Conservation (phyloP, 2,797 vertebrate genomes). For the Selene dorsalis region DNA sequence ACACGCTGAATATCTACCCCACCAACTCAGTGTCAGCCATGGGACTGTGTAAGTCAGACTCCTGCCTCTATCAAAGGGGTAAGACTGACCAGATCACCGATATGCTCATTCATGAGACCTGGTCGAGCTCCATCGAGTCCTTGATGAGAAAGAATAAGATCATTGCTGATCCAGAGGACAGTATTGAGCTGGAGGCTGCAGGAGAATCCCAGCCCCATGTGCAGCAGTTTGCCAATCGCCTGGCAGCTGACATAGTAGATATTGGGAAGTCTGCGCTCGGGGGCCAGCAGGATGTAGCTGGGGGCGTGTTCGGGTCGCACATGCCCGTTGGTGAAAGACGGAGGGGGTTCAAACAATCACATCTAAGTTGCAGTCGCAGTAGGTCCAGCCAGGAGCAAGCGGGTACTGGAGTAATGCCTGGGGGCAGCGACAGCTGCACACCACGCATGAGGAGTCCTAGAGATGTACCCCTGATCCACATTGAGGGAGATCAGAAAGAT, state of each 20-base stretch:
- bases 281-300: conserved; percentile 82
- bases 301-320: conserved; percentile 48
- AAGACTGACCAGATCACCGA: conserved; percentile 93
- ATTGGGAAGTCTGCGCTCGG: conserved; percentile 85
- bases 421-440: conserved; percentile 56
- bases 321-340: conserved; percentile 80
- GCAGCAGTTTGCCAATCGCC: conserved; percentile 86
- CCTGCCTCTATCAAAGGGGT: conserved; percentile 92
- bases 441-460: conserved; percentile 78
- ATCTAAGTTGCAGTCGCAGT: conserved; percentile 67
- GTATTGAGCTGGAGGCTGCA: conserved; percentile 80
- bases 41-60: conserved; percentile 95
- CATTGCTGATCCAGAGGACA: conserved; percentile 86
- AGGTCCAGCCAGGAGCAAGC: conserved; percentile 78
- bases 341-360: conserved; percentile 77
- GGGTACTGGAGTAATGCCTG: conserved; percentile 31
- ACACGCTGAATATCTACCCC: conserved; percentile 88
- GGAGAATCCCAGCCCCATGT: conserved; percentile 84
- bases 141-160: conserved; percentile 99
- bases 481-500: conserved; percentile 92
- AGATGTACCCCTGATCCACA: conserved; percentile 97
- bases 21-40: conserved; percentile 84
- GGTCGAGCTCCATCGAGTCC: conserved; percentile 96
- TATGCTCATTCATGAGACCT: conserved; percentile 96
- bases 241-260: conserved; percentile 88